phyloP scores from a whole-genome alignment of 1,140 invertebrate genomes.

The Coptotermes formosanus region DNA sequence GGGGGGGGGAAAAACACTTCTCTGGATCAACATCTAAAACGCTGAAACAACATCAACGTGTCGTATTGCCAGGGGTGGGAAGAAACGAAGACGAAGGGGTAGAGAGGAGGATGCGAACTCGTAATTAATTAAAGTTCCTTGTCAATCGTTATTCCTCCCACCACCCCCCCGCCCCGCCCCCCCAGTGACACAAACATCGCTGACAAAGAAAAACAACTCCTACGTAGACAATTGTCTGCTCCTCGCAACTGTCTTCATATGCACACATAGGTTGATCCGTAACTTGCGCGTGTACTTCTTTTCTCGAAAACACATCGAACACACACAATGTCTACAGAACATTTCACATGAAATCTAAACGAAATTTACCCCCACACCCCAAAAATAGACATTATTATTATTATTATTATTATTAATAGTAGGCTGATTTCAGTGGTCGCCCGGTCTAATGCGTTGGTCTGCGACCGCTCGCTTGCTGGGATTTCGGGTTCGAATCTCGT shows the following conservation, averaged over 20 bases:
- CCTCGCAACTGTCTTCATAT: background rate
- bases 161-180: background rate
- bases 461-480: too few relatives aligned
- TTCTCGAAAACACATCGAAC: too few relatives aligned
- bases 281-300: background rate
- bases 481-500: too few relatives aligned
- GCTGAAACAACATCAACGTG: background rate
- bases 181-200: background rate
- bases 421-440: too few relatives aligned
- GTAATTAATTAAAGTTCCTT: constrained; percentile 15
- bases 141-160: background rate
- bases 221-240: background rate
- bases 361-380: too few relatives aligned
- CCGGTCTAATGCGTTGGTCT: too few relatives aligned
- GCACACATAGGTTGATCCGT: background rate
- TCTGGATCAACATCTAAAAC: background rate
- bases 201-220: constrained; percentile 7
- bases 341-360: too few relatives aligned
- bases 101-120: background rate
- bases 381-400: too few relatives aligned
- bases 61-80: background rate
- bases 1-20: background rate
- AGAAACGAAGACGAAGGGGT: background rate
- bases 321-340: too few relatives aligned
- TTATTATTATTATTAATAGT: too few relatives aligned